phyloP scores from a whole-genome alignment of 2,888 invertebrate genomes.

The Villa cingulata region DNA sequence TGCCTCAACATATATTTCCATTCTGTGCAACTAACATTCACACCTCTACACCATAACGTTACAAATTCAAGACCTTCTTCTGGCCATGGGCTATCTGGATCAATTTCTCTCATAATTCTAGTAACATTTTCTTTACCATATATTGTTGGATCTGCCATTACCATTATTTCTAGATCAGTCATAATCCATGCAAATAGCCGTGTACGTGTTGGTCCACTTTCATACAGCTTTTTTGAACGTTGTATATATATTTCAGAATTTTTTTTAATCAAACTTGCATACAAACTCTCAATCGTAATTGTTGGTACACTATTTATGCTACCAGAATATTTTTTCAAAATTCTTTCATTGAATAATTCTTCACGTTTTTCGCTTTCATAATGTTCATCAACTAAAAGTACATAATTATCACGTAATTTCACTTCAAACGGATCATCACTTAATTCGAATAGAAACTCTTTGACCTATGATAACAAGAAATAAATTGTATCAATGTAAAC shows the following conservation, averaged over 20 bases:
- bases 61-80: conserved; percentile 78
- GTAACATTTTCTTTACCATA: conserved; percentile 69
- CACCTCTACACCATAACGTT: conserved; percentile 84
- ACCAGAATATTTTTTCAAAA: conserved; percentile 66
- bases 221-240: conserved; percentile 52
- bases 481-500: no score
- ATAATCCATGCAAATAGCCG: conserved; percentile 79
- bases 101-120: conserved; percentile 62
- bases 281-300: conserved; percentile 78
- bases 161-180: conserved; percentile 47
- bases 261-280: conserved; percentile 71
- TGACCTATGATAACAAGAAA: conserved; percentile 47
- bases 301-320: conserved; percentile 65
- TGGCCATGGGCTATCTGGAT: conserved; percentile 83
- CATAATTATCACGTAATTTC: conserved; percentile 88
- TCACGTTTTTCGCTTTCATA: conserved; percentile 83
- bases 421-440: conserved; percentile 98
- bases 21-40: conserved; percentile 65
- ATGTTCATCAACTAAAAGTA: conserved; percentile 87
- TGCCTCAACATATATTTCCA: conserved; percentile 70
- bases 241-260: conserved; percentile 95
- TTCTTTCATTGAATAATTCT: conserved; percentile 79
- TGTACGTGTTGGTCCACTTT: conserved; percentile 49
- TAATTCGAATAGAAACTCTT: conserved; percentile 81
- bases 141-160: conserved; percentile 75